phyloP scores from a whole-genome alignment of 2,113 vertebrate species.

The Leucopsar rothschildi region DNA sequence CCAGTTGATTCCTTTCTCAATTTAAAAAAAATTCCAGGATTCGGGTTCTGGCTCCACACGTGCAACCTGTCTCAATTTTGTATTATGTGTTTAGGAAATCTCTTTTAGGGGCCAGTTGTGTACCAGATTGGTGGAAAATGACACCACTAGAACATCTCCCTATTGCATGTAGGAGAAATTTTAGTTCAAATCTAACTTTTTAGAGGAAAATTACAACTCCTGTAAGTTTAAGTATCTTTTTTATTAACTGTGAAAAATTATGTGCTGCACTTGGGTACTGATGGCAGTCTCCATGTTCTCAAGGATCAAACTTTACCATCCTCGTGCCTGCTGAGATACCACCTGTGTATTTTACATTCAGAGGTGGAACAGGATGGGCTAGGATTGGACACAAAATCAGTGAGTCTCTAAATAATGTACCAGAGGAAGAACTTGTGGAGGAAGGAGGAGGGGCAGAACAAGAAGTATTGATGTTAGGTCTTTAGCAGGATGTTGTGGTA shows the following conservation, averaged over 20 bases:
- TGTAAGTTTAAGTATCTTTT: not conserved
- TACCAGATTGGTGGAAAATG: not conserved
- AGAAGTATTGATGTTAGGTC: not conserved
- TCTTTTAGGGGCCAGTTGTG: not conserved
- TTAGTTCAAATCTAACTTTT: not conserved
- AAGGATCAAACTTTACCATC: not conserved
- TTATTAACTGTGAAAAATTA: not conserved
- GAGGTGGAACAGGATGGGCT: not conserved
- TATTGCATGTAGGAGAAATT: not conserved
- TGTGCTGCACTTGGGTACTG: not conserved
- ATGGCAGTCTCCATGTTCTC: not conserved
- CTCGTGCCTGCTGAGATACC: not conserved
- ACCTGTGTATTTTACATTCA: not conserved
- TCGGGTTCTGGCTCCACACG: not conserved
- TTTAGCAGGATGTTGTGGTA: not conserved
- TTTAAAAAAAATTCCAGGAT: not conserved
- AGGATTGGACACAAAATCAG: not conserved
- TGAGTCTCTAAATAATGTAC: not conserved
- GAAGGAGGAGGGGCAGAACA: not conserved
- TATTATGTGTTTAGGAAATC: not conserved
- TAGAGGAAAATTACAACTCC: accelerated
- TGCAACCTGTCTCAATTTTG: not conserved
- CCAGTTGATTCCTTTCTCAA: not conserved
- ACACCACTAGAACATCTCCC: accelerated
- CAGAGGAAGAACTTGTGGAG: not conserved